Conservation (phyloP, 2,888 invertebrate genomes). For the Erannis defoliaria region DNA sequence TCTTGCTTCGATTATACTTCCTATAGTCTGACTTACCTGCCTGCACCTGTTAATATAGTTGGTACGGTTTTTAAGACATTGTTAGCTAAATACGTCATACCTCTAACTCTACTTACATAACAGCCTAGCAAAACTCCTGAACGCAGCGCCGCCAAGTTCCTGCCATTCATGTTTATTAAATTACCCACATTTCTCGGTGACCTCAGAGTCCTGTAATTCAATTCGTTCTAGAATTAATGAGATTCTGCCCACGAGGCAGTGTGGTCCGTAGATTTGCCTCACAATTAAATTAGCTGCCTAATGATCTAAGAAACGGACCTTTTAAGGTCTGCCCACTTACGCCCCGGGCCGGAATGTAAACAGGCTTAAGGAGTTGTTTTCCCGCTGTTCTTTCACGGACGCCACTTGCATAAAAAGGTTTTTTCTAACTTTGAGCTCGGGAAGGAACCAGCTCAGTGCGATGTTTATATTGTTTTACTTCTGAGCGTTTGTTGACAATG, state of each 20-base stretch:
- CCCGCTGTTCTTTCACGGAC: conserved; percentile 23
- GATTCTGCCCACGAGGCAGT: conserved; percentile 58
- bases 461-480: conserved; percentile 2
- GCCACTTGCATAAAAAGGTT: conserved; percentile 23
- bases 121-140: not conserved
- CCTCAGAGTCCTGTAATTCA: conserved; percentile 64
- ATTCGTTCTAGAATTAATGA: conserved; percentile 73
- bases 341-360: conserved; percentile 26
- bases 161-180: conserved; percentile 35
- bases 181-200: conserved; percentile 46
- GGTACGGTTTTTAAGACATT: not conserved
- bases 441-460: not conserved
- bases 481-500: not conserved
- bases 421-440: conserved; percentile 5
- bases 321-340: conserved; percentile 46
- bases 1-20: too few species aligned
- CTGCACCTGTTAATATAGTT: too few species aligned
- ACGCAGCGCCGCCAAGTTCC: conserved; percentile 11
- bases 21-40: too few species aligned
- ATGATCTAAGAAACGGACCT: conserved; percentile 63
- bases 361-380: conserved; percentile 38
- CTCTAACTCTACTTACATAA: not conserved
- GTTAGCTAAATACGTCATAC: not conserved
- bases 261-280: conserved; percentile 55
- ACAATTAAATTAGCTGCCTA: conserved; percentile 73